Conservation (phyloP, 1,140 invertebrate genomes). For the Aphelinus atriplicis region DNA sequence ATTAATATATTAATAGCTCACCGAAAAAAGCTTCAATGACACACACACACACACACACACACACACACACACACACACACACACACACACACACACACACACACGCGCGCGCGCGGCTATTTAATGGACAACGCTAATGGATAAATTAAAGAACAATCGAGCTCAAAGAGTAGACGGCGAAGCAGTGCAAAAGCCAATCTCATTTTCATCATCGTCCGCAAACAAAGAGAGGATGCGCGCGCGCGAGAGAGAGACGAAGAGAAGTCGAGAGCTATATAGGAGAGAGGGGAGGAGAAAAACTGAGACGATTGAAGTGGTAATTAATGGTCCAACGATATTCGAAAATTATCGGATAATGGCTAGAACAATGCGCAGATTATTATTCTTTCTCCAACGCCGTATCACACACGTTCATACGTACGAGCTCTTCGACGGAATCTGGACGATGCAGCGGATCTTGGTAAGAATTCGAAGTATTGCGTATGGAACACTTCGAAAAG, state of each 20-base stretch:
- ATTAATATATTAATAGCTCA: conserved; percentile 8
- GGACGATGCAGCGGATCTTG: too few relatives aligned
- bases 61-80: too few relatives aligned
- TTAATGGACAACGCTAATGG: conserved; percentile 29
- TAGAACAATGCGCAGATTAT: not conserved
- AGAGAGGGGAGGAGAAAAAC: not conserved
- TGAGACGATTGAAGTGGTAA: not conserved
- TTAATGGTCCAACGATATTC: not conserved
- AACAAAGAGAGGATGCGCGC: conserved; percentile 1
- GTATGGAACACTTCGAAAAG: too few relatives aligned
- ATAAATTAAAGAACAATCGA: conserved; percentile 38
- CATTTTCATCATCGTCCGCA: not conserved
- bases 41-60: not conserved
- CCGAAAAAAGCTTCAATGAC: conserved; percentile 26
- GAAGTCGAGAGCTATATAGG: not conserved
- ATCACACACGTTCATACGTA: too few relatives aligned
- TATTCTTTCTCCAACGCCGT: not conserved
- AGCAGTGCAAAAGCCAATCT: not conserved
- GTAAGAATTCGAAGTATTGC: too few relatives aligned
- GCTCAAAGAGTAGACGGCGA: not conserved
- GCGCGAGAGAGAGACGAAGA: too few relatives aligned
- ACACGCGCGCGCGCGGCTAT: not conserved
- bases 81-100: not conserved
- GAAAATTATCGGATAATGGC: too few relatives aligned
- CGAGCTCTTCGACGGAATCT: too few relatives aligned